Evolutionary conservation across 2,113 vertebrate genomes (phyloP), one percentile per base, ranked within the genome.

Genomic region (Electrona antarctica): DNA sequence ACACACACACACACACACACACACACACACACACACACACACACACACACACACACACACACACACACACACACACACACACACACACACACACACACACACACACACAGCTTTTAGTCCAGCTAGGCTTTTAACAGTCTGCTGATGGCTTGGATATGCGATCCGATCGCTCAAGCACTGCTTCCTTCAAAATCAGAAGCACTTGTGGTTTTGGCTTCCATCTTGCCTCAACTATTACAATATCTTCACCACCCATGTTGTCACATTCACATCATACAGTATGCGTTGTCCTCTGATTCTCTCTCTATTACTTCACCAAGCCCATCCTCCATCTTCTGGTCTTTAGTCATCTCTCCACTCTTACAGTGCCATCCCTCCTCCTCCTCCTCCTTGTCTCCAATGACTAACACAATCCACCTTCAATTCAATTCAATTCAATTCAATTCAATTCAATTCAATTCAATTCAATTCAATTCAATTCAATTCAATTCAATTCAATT

Each of bases 131-230:
- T 87, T 81, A 84, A 79, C 81, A 0, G 66, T 15, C 52, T 55
- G 74, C 82, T 81, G 74, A 85, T 82, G 78, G 72, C 77, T 87
- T 73, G 54, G 78, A 82, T 88, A 85, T 85, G 77, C 72, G 79
- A 84, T 87, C 79, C 41, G n/a, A n/a, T n/a, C n/a, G n/a, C 70
- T 83, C 67, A 69, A 56, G 78, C 69, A 14, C 60, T 28, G 49
- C 47, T 74, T 80, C 77, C 74, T 67, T 67, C 71, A 9, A 73
- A 78, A 76, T 80, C 77, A 60, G 73, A 74, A 81, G 56, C 77
- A 72, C 74, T 79, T 5, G 5, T 14, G 70, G 68, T 75, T 77
- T 79, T 51, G 33, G 60, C 60, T 33, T 60, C 59, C 59, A 21
- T 8, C 8, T 58, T 58, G 7, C 56, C 51, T 52, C 13, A 13